Percentiles rank a stretch among this genome's conserved stretches.
These are phyloP conservation scores for Peromyscus eremicus DNA, from an alignment of 2,797 vertebrate genomes.

Conservation along the genomic window DNA sequence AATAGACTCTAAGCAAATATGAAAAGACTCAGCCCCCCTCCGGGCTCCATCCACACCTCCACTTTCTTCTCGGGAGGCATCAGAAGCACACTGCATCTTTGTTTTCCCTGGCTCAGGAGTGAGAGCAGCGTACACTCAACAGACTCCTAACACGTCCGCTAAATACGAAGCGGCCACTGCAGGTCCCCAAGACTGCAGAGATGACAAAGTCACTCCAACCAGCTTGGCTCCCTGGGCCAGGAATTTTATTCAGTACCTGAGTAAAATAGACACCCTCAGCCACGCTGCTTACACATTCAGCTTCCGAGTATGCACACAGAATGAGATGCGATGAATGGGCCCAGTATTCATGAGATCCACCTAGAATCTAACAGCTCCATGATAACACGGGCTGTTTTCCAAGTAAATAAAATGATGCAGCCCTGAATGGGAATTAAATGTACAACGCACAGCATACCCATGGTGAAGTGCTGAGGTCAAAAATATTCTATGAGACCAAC, in stretches of 20 bases:
- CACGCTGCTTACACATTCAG: not conserved
- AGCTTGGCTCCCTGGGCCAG: not conserved
- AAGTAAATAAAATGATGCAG: conserved; percentile 59
- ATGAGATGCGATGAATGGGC: not conserved
- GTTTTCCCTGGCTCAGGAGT: not conserved
- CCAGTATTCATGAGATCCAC: not conserved
- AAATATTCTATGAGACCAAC: conserved; percentile 37
- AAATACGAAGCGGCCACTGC: not conserved
- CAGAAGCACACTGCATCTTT: not conserved
- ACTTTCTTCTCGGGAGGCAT: conserved; percentile 18
- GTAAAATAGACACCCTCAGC: not conserved
- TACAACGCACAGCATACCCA: not conserved
- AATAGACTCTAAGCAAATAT: not conserved
- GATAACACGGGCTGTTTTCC: conserved; percentile 40
- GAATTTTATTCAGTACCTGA: not conserved
- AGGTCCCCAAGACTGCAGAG: not conserved
- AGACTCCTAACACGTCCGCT: not conserved
- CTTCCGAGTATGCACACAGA: conserved; percentile 46
- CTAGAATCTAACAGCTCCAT: not conserved
- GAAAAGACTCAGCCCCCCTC: not conserved
- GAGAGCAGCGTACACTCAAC: not conserved
- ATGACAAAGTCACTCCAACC: not conserved
- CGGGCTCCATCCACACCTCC: not conserved
- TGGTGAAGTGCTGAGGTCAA: conserved; percentile 40
- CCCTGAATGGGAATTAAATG: conserved; percentile 7